Conservation (phyloP, 2,888 invertebrate species). For the Heliconius ethilla region DNA sequence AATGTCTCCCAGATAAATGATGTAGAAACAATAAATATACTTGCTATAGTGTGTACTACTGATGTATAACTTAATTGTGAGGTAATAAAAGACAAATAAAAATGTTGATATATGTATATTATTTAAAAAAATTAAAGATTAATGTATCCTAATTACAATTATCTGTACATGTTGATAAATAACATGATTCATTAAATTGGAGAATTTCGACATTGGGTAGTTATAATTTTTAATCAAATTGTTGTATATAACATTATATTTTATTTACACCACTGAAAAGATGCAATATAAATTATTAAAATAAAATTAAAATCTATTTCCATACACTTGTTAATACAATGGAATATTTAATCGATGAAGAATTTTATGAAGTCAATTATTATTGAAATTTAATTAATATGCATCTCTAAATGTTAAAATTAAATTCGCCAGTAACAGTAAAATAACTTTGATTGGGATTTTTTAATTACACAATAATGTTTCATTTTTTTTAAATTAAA, state of each 20-base stretch:
- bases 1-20: constrained; percentile 4
- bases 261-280: constrained; percentile 61
- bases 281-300: constrained; percentile 14
- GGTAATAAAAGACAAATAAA: constrained; percentile 60
- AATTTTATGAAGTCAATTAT: neutral
- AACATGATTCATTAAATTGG: constrained; percentile 66
- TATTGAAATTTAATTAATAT: neutral
- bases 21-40: neutral
- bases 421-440: neutral
- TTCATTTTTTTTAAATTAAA: neutral
- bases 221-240: constrained; percentile 53
- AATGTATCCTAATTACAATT: constrained; percentile 76
- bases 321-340: constrained; percentile 6
- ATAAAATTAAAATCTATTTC: constrained; percentile 4
- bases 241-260: constrained; percentile 58
- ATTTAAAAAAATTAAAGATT: constrained; percentile 76
- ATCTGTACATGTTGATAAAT: constrained; percentile 78
- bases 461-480: constrained; percentile 1
- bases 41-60: neutral
- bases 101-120: constrained; percentile 79
- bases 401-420: neutral
- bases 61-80: neutral
- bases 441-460: neutral
- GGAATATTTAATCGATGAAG: neutral
- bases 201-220: constrained; percentile 70